Evolutionary conservation across 2,888 invertebrate species (phyloP).

Genomic region (Venustoraphidia nigricollis): DNA sequence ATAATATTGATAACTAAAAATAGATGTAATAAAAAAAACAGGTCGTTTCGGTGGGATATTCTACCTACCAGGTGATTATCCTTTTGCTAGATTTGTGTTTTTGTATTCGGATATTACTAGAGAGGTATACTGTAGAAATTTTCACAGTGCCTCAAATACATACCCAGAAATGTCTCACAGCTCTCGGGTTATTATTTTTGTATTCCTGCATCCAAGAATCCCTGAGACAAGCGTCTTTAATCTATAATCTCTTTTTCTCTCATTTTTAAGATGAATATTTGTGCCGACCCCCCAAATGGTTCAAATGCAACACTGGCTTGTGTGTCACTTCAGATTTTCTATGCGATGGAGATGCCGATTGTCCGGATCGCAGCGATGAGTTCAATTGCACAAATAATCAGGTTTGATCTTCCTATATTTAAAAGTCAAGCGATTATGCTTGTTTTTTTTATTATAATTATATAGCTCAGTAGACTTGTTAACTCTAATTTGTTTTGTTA

Average conservation of each 20-base stretch:
- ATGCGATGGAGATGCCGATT: constrained; percentile 4
- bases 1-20: no score
- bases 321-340: neutral
- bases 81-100: no score
- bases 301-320: constrained; percentile 1
- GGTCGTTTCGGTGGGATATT: no score
- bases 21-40: no score
- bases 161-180: no score
- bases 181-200: neutral
- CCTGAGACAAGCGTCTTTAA: neutral
- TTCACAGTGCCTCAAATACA: no score
- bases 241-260: neutral
- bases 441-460: neutral
- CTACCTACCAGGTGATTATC: no score
- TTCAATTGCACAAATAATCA: constrained; percentile 1
- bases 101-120: no score
- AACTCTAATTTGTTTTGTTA: no score
- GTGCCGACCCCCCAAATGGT: constrained; percentile 1
- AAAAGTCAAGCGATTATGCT: neutral
- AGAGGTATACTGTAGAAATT: no score
- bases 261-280: constrained; percentile 1
- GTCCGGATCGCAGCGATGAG: constrained; percentile 3
- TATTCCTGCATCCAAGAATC: neutral
- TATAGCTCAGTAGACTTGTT: neutral
- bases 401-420: neutral